Base-by-base conservation (phyloP, 2,888 invertebrate species). In the Limulus polyphemus region DNA sequence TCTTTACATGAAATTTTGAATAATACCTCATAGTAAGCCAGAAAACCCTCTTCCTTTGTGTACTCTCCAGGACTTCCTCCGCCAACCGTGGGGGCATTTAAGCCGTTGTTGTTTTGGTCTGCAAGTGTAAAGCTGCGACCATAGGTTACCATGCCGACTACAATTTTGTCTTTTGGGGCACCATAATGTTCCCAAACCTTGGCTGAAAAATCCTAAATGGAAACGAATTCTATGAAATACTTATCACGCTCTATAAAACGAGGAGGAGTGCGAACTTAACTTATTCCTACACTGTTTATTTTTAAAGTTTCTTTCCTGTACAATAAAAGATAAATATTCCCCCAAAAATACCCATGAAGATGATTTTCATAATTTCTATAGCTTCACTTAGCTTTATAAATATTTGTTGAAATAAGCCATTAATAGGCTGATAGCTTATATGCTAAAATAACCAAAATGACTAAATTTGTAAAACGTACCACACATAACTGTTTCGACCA, bases 61-160 rank as follows among this genome's bases (percentile, higher is more conserved):
- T 88, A 94, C 69, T 87, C 86, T 56, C 93, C 93, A 60, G 91
- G 90, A 73, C 87, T 89, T 0, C 94, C 93, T 13, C 93, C 93
- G 1, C 85, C 90, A 65, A 82, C 86, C 11, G 91, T 87, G 0
- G 92, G 86, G 9, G 90, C 82, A 77, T 93, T 93, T 64, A 92
- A 87, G 71, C 84, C 85, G 79, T 84, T 88, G 73, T 84, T 86
- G 64, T 79, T 80, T 0, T 83, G 79, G 75, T 86, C 86, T 50
- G 86, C 79, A 70, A 95, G 79, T 1, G 91, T 92, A 77, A 95
- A 94, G 11, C 89, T 86, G 63, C 94, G 82, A 59, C 94, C 94
- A 77, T 94, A 95, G 12, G 93, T 92, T 13, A 92, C 90, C 89
- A 93, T 90, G 11, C 88, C 87, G 59, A 94, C 90, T 65, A 94